Base-by-base conservation (phyloP, 1,140 invertebrate genomes). In the Drosophila littoralis region DNA sequence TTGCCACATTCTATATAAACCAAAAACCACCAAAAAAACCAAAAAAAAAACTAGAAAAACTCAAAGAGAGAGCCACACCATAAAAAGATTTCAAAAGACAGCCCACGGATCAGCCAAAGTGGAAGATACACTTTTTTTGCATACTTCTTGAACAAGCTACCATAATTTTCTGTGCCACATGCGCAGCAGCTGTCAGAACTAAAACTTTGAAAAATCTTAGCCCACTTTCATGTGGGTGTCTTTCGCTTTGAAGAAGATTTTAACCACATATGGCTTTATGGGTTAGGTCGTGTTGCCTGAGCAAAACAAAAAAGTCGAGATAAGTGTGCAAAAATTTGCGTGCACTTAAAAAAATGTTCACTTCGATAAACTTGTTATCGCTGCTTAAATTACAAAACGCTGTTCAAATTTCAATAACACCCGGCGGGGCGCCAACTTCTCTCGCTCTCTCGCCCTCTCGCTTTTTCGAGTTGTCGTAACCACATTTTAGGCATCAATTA, bases 401-500 rank as follows among this genome's bases (percentile, higher is more conserved):
- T 74, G 51, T 45, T 80, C 65, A 10, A 61, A 67, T 84, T 84
- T 84, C 81, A 80, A 55, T 51, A 54, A 35, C 74, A 73, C 13
- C 6, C 59, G 9, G 7, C 5, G 43, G 45, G 76, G 81, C 77
- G 67, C 80, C 80, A 76, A 79, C 75, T 79, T 79, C 50, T 4
- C 43, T n/a, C 42, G 7, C 40, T 43, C n/a, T 2, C 40, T n/a
- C 42, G 7, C 40, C 15, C n/a, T 2, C 40, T 42, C 40, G 40
- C 40, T 22, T 7, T 28, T 28, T 66, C 54, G 32, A 52, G 50
- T 54, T 73, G 60, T 68, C 63, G 68, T 57, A 67, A 84, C 81
- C 81, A 72, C 81, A 85, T 77, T 84, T 84, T 71, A 85, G 81
- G 73, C 81, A 80, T 84, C 73, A 85, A 77, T 84, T 85, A 74